phyloP scores from a whole-genome alignment of 2,113 vertebrate species.

The Oxyura jamaicensis region DNA sequence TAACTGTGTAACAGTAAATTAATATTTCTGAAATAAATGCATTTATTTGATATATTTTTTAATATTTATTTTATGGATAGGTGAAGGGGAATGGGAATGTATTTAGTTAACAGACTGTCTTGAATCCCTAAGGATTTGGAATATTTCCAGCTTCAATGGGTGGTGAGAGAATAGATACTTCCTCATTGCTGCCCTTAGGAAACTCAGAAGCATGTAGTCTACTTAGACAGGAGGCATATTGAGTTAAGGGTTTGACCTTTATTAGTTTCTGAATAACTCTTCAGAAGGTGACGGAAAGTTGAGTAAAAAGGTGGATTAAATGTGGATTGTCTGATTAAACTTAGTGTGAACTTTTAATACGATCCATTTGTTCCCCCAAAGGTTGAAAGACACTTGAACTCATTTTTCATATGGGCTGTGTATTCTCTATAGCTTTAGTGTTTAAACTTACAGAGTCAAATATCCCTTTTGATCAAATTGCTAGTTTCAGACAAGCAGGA shows the following conservation, averaged over 20 bases:
- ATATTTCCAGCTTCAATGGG: neutral
- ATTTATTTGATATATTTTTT: neutral
- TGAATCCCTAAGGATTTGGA: constrained; percentile 6
- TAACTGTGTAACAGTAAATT: neutral
- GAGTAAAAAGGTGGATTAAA: neutral
- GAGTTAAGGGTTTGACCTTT: neutral
- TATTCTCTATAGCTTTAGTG: neutral
- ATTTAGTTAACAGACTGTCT: neutral
- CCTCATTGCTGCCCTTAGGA: constrained; percentile 32
- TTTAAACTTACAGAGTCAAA: neutral
- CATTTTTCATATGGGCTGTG: neutral
- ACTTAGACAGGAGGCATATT: neutral
- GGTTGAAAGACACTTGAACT: neutral
- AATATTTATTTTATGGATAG: neutral
- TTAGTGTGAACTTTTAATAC: neutral
- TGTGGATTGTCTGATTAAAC: neutral
- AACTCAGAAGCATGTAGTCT: neutral
- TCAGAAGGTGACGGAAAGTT: neutral
- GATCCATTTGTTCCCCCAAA: neutral
- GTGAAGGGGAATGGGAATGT: neutral
- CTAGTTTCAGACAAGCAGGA: neutral
- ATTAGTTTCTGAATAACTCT: neutral
- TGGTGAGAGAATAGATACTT: constrained; percentile 16
- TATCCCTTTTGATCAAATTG: neutral
- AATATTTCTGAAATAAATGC: neutral